Percentiles rank a stretch among this genome's conserved stretches.
These are phyloP conservation scores for Heteropelma amictum DNA, from an alignment of 2,888 invertebrate genomes.

Conservation along the genomic window DNA sequence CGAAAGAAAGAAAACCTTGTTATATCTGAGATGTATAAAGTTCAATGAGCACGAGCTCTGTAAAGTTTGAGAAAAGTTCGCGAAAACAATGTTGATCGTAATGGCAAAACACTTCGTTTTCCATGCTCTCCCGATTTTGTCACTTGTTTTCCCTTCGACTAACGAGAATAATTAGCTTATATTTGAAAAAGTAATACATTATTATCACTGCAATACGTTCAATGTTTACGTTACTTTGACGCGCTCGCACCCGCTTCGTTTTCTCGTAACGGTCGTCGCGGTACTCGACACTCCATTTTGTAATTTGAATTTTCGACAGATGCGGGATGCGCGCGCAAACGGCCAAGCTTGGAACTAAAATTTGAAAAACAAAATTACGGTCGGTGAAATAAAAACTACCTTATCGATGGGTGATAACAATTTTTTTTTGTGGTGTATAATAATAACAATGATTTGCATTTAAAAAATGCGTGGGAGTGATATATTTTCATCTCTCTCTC, in stretches of 20 bases:
- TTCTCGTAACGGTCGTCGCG: constrained; percentile 44
- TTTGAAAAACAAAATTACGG: background rate
- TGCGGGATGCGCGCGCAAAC: constrained; percentile 13
- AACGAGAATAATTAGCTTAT: background rate
- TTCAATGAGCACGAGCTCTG: background rate
- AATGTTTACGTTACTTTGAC: constrained; percentile 42
- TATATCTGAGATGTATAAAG: constrained; percentile 8
- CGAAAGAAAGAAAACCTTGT: background rate
- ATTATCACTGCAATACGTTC: background rate
- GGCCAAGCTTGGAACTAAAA: background rate
- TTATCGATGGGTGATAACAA: background rate
- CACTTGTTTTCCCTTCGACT: background rate
- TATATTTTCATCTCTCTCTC: background rate
- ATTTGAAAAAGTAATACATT: background rate
- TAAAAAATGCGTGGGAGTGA: too few relatives aligned
- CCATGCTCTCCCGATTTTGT: constrained; percentile 1
- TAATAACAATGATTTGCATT: background rate
- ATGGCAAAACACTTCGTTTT: background rate
- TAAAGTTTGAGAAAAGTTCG: constrained; percentile 2
- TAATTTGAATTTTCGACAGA: constrained; percentile 46
- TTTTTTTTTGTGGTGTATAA: background rate
- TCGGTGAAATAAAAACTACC: background rate
- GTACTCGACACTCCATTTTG: constrained; percentile 49
- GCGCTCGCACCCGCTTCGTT: constrained; percentile 25
- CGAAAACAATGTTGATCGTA: background rate